Conservation (phyloP, 2,797 vertebrate genomes). For the Nannoperca australis region DNA sequence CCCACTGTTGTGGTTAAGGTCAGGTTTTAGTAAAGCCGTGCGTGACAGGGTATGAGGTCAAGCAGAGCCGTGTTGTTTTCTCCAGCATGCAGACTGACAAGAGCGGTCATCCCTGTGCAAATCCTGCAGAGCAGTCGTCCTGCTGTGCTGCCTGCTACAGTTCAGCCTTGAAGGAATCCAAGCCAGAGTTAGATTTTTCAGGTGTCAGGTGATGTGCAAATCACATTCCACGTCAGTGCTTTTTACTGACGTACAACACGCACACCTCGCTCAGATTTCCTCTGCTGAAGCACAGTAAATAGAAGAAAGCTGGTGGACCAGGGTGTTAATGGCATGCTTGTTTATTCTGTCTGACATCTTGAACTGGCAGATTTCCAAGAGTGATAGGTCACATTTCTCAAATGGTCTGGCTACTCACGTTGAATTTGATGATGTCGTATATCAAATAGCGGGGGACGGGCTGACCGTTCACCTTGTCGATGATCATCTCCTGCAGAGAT, state of each 20-base stretch:
- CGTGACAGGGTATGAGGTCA: slow-evolving; percentile 36
- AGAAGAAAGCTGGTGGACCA: slow-evolving; percentile 1
- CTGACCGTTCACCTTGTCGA: slow-evolving; percentile 98
- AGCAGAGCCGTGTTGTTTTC: slow-evolving; percentile 3
- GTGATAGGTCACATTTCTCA: slow-evolving; percentile 25
- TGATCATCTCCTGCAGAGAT: slow-evolving; percentile 96
- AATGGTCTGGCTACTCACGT: slow-evolving; percentile 88
- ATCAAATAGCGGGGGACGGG: slow-evolving; percentile 97
- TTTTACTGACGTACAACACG: neutral
- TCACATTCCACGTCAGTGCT: slow-evolving; percentile 10
- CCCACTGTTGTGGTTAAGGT: slow-evolving; percentile 14
- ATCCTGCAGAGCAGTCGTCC: slow-evolving; percentile 30
- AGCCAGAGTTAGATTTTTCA: slow-evolving; percentile 31
- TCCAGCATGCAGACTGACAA: slow-evolving; percentile 35
- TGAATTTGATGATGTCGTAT: slow-evolving; percentile 99
- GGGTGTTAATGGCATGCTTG: neutral
- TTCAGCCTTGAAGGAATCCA: slow-evolving; percentile 17
- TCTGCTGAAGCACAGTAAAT: neutral
- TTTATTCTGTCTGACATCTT: slow-evolving; percentile 27
- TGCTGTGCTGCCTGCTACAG: slow-evolving; percentile 16
- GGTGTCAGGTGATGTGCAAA: slow-evolving; percentile 34
- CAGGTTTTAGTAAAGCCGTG: slow-evolving; percentile 28
- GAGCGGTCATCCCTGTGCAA: slow-evolving; percentile 27
- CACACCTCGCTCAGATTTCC: slow-evolving; percentile 5
- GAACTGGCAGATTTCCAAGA: slow-evolving; percentile 17